Evolutionary conservation across 2,888 invertebrate genomes (phyloP).

Genomic region (Clepsis dumicolana): DNA sequence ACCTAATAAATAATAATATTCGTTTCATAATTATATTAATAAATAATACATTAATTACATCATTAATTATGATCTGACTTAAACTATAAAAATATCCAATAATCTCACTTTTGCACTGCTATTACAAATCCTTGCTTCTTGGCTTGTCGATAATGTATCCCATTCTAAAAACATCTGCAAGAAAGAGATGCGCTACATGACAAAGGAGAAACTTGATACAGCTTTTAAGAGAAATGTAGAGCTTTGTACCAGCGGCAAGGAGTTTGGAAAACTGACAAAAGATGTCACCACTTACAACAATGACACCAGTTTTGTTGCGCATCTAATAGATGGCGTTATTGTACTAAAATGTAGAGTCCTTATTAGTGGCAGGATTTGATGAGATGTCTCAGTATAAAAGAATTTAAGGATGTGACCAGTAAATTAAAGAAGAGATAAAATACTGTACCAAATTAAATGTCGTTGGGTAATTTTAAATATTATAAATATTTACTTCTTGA

Average conservation of each 20-base stretch:
- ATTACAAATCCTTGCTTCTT: background rate
- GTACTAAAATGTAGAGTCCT: background rate
- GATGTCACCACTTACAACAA: constrained; percentile 30
- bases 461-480: background rate
- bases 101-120: background rate
- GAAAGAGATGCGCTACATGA: background rate
- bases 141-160: background rate
- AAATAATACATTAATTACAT: background rate
- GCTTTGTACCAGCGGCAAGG: background rate
- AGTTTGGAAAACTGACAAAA: constrained; percentile 19
- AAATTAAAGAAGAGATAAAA: background rate
- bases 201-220: background rate
- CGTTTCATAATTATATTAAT: no score
- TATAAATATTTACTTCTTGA: background rate
- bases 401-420: background rate
- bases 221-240: background rate
- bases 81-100: no score
- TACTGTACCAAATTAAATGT: background rate
- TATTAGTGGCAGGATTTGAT: background rate
- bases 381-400: background rate
- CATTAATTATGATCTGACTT: no score
- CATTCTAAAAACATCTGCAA: background rate
- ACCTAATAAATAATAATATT: no score
- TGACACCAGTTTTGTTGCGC: constrained; percentile 4
- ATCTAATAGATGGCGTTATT: constrained; percentile 32